A percentile compares a stretch with the other conserved stretches of the same genome.
Evolutionary conservation across 2,797 vertebrate species (phyloP).

Genomic region (Champsocephalus gunnari): DNA sequence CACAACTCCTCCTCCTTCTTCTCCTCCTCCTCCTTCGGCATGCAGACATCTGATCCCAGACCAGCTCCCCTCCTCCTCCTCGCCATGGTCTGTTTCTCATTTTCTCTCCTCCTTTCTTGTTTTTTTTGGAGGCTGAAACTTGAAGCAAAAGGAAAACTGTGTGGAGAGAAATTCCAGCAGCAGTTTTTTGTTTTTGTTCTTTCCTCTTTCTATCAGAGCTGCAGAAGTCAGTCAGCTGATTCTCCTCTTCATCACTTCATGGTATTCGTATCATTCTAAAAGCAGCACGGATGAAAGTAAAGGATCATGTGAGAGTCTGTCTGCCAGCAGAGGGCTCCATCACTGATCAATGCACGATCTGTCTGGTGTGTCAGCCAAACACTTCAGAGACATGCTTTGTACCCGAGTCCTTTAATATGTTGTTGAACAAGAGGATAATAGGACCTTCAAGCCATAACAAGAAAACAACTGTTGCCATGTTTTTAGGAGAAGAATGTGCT

Average conservation of each 20-base stretch:
- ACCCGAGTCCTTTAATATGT: too few species aligned
- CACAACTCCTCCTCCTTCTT: slow-evolving; percentile 54
- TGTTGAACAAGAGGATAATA: too few species aligned
- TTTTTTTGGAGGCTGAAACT: slow-evolving; percentile 73
- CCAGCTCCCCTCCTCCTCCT: slow-evolving; percentile 28
- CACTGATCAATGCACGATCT: too few species aligned
- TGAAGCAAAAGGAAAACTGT: slow-evolving; percentile 72
- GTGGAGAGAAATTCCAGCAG: slow-evolving; percentile 63
- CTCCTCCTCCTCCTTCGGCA: slow-evolving; percentile 13
- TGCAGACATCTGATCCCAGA: slow-evolving; percentile 61
- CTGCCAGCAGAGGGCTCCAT: slow-evolving; percentile 13
- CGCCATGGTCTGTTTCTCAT: slow-evolving; percentile 81
- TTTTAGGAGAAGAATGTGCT: too few species aligned
- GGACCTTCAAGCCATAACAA: too few species aligned
- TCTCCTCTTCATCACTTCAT: background rate
- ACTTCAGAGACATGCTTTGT: too few species aligned
- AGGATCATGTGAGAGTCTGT: background rate
- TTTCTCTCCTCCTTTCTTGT: slow-evolving; percentile 62
- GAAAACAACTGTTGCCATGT: too few species aligned
- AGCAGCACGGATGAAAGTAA: background rate
- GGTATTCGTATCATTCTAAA: background rate
- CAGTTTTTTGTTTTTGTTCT: slow-evolving; percentile 11
- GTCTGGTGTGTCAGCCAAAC: too few species aligned
- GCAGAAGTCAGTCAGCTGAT: background rate
- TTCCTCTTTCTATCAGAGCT: background rate